Evolutionary conservation across 2,113 vertebrate genomes (phyloP).

Genomic region (Rynchops niger): DNA sequence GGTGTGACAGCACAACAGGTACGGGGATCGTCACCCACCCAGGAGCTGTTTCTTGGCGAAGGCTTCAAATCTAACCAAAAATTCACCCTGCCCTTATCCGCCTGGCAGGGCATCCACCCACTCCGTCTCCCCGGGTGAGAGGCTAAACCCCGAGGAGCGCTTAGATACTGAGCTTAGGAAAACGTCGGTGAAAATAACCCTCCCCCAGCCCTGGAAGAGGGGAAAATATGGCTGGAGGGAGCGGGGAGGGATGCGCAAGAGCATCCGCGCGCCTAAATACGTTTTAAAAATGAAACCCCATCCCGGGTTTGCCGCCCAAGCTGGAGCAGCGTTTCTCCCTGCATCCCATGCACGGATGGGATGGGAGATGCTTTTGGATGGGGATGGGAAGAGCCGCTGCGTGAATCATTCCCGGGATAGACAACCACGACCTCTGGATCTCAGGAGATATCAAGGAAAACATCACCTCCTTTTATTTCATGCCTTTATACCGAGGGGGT

Average conservation of each 20-base stretch:
- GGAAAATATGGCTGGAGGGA: background rate
- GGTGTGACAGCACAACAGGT: background rate
- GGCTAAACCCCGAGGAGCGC: background rate
- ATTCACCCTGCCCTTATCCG: background rate
- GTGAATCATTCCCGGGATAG: background rate
- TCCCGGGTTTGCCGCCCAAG: background rate
- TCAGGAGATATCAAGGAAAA: slow-evolving; percentile 21
- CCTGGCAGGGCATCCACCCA: background rate
- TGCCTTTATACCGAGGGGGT: background rate
- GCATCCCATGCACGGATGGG: background rate
- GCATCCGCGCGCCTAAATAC: background rate
- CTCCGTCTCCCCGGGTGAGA: background rate
- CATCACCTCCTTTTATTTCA: background rate
- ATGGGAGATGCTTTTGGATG: background rate
- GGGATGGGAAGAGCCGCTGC: background rate
- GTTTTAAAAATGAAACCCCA: background rate
- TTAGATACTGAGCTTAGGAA: background rate
- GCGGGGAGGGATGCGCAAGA: background rate
- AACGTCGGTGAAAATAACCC: background rate
- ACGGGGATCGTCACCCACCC: background rate
- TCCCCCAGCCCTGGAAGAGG: background rate
- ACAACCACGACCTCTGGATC: background rate
- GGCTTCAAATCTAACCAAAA: background rate
- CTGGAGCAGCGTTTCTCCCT: background rate
- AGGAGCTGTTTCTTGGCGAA: background rate